A percentile compares a stretch with the other conserved stretches of the same genome.
These are phyloP conservation scores for Ciconia boyciana DNA, from an alignment of 2,113 vertebrate species.

Conservation along the genomic window DNA sequence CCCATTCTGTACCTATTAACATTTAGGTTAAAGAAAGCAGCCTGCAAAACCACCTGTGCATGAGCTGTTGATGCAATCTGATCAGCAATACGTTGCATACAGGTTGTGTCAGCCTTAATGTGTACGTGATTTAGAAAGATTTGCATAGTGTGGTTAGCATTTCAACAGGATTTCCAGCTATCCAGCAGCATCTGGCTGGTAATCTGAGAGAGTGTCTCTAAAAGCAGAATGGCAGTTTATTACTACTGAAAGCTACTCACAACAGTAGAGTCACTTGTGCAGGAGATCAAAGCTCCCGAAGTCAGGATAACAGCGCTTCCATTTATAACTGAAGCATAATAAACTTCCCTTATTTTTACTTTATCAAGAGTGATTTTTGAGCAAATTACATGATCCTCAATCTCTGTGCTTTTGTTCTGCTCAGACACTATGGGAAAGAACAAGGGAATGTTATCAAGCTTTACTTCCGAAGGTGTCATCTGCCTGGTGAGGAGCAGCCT, in stretches of 20 bases:
- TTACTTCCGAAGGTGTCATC: not conserved
- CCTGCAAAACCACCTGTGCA: not conserved
- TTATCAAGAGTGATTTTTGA: not conserved
- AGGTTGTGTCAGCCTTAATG: not conserved
- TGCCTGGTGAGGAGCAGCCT: not conserved
- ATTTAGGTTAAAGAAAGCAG: not conserved
- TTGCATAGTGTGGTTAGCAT: not conserved
- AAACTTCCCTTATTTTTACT: not conserved
- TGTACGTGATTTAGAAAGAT: not conserved
- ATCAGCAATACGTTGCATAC: not conserved
- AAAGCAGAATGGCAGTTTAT: not conserved
- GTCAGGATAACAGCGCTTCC: not conserved
- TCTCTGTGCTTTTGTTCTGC: not conserved
- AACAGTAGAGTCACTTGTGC: not conserved
- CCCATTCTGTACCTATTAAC: not conserved
- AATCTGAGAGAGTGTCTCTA: not conserved
- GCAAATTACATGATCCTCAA: not conserved
- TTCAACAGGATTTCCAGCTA: not conserved
- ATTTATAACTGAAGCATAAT: not conserved
- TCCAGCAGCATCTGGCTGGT: not conserved
- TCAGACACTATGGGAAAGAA: not conserved
- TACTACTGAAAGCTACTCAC: not conserved
- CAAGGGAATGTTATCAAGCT: not conserved
- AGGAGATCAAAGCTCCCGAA: not conserved
- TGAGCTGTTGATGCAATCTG: not conserved